Evolutionary conservation across 2,888 invertebrate genomes (phyloP), one percentile per base, ranked within the genome.

Genomic region (Trimorus sp.): DNA sequence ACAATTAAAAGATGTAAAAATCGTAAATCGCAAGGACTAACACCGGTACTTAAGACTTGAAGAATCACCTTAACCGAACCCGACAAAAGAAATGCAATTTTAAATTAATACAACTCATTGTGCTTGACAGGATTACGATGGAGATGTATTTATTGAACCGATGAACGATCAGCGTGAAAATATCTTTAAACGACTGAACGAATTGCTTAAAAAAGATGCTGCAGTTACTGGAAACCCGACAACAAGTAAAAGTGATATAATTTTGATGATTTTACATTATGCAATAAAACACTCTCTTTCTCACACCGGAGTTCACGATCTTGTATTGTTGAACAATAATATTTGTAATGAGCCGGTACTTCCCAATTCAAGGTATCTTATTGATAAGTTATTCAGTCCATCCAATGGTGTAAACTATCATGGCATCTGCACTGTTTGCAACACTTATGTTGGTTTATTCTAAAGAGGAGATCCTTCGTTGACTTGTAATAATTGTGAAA

Each of bases 231-330:
- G 26, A 26, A 26, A 26, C 26, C 26, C 26, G 26, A 26, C 26
- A 26, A 26, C 26, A 26, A 40, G 40, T 9, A 40, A 6, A 40
- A 9, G 9, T 40, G 49, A 49, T 49, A 49, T 49, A 1, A 14
- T 49, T n/a, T 49, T 49, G n/a, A 53, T 15, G 53, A 53, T 53
- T 16, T 11, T 53, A 7, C 53, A 53, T 6, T 53, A 16, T 53
- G 15, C 53, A 12, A 15, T 15, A 1, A 53, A 26, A 11, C 7
- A 53, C 8, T 53, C 53, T 7, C 11, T 53, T 6, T 7, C 15
- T 3, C 53, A 53, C 14, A 62, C 42, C 11, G 15, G 7, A 40
- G 9, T 42, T 12, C 16, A 3, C 15, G 14, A 62, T 62, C 26
- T 45, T 3, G n/a, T 42, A 7, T 1, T 8, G 16, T 53, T 53